These are phyloP conservation scores for Drosophila parvula DNA, from an alignment of 1,140 invertebrate species.

Conservation along the genomic window DNA sequence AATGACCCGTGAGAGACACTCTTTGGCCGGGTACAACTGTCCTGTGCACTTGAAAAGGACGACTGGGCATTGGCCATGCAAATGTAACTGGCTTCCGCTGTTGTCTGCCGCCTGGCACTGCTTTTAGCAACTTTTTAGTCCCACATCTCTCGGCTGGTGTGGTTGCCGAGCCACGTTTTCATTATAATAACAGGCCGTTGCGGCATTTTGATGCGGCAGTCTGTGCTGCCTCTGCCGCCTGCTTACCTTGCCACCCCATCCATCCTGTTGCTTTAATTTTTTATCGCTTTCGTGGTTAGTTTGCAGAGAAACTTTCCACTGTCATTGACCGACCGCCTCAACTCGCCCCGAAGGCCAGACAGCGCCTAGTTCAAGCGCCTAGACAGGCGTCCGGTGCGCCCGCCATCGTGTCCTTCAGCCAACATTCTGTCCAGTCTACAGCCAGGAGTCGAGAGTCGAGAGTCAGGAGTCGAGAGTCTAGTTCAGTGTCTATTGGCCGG, in stretches of 20 bases:
- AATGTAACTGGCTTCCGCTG: constrained; percentile 45
- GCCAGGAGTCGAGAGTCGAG: constrained; percentile 23
- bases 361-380: constrained; percentile 13
- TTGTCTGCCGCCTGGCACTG: background rate
- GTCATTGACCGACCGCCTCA: constrained; percentile 76
- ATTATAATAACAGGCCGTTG: constrained; percentile 77
- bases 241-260: constrained; percentile 11
- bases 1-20: constrained; percentile 25
- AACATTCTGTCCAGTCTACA: constrained; percentile 37
- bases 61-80: constrained; percentile 59
- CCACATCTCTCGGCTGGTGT: constrained; percentile 19
- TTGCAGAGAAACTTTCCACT: constrained; percentile 72
- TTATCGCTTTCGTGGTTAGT: constrained; percentile 74
- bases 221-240: background rate
- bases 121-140: constrained; percentile 15
- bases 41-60: constrained; percentile 54
- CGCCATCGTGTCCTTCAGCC: constrained; percentile 61
- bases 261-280: constrained; percentile 74
- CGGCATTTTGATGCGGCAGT: constrained; percentile 75
- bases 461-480: constrained; percentile 47
- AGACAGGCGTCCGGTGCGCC: too few relatives aligned
- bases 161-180: constrained; percentile 57
- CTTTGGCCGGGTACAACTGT: background rate
- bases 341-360: constrained; percentile 51
- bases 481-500: constrained; percentile 71